Evolutionary conservation across 2,888 invertebrate species (phyloP).

Genomic region (Saturnia pavonia): DNA sequence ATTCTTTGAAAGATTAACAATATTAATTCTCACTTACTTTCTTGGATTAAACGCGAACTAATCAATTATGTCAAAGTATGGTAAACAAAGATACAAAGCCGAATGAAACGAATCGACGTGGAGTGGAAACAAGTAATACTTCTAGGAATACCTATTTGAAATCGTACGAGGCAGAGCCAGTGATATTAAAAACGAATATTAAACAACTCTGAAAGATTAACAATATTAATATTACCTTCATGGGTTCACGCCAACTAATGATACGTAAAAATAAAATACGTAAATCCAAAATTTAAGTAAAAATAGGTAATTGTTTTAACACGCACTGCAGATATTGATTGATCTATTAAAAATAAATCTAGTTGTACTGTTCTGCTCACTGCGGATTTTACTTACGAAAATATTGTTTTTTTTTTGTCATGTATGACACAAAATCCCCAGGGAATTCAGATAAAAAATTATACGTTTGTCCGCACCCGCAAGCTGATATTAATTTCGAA

Average conservation of each 20-base stretch:
- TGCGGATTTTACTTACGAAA: neutral
- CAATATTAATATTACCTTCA: too few species aligned
- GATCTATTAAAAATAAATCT: neutral
- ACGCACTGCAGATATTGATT: neutral
- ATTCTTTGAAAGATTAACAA: conserved; percentile 10
- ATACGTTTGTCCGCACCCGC: conserved; percentile 28
- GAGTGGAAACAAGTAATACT: conserved; percentile 41
- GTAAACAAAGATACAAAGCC: conserved; percentile 43
- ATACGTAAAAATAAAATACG: too few species aligned
- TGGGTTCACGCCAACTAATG: too few species aligned
- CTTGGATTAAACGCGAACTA: too few species aligned
- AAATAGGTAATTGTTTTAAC: neutral
- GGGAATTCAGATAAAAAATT: conserved; percentile 16
- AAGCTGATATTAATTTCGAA: conserved; percentile 46
- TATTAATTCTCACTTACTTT: neutral
- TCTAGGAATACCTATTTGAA: conserved; percentile 26
- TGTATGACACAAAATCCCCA: conserved; percentile 20
- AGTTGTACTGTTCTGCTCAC: neutral
- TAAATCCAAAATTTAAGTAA: too few species aligned
- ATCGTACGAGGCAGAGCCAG: neutral
- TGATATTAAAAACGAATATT: conserved; percentile 7
- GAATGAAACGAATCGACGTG: conserved; percentile 40
- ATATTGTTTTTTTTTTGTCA: conserved; percentile 19
- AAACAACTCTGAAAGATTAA: too few species aligned
- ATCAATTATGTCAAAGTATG: conserved; percentile 31